Percentiles rank a stretch among this genome's conserved stretches.
Evolutionary conservation across 2,113 vertebrate species (phyloP).

Genomic region (Sitta europaea): DNA sequence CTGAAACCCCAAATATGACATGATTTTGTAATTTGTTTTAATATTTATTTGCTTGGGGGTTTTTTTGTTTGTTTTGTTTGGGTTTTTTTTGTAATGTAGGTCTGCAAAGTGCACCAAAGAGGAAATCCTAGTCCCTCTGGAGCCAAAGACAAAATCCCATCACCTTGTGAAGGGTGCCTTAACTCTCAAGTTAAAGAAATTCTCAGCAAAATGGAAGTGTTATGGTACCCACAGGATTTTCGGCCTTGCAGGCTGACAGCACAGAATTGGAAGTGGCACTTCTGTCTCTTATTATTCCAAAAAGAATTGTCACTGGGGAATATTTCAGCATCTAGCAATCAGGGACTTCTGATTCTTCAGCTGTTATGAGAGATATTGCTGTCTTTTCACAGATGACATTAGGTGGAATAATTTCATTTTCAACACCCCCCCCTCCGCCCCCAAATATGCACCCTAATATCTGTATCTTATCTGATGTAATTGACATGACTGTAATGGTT

Average conservation of each 20-base stretch:
- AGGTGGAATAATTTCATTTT: slow-evolving; percentile 56
- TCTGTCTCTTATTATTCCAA: slow-evolving; percentile 51
- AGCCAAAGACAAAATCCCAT: background rate
- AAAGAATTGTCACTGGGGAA: slow-evolving; percentile 43
- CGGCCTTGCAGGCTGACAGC: background rate
- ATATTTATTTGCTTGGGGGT: background rate
- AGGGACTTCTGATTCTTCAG: slow-evolving; percentile 46
- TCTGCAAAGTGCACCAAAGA: background rate
- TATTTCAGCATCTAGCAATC: slow-evolving; percentile 50
- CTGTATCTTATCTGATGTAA: slow-evolving; percentile 29
- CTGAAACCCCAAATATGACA: background rate
- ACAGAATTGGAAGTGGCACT: slow-evolving; percentile 47
- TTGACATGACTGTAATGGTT: slow-evolving; percentile 46
- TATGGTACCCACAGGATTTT: slow-evolving; percentile 23
- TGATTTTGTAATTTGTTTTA: background rate
- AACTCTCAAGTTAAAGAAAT: background rate
- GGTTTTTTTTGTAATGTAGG: background rate
- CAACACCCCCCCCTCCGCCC: background rate
- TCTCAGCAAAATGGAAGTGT: background rate
- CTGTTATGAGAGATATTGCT: slow-evolving; percentile 49
- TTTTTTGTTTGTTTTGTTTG: background rate
- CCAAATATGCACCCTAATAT: background rate
- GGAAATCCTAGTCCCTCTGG: background rate
- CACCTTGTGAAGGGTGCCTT: background rate
- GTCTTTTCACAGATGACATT: slow-evolving; percentile 48